Conservation (phyloP, 2,888 invertebrate genomes). For the Aphodius sticticus region DNA sequence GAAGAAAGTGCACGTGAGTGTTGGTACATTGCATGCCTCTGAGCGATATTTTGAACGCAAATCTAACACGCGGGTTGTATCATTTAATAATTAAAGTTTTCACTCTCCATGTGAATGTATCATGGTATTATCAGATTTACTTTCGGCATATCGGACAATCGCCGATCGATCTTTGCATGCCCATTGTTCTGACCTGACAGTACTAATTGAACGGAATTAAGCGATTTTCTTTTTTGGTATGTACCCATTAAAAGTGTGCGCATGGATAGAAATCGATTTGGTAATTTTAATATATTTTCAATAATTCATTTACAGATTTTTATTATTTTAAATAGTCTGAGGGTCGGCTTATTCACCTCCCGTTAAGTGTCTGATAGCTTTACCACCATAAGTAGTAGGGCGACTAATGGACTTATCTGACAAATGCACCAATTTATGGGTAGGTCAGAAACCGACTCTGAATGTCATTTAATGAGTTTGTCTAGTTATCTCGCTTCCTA, state of each 20-base stretch:
- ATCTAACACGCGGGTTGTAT: neutral
- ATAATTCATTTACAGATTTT: too few species aligned
- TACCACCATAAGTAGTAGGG: too few species aligned
- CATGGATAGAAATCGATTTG: neutral
- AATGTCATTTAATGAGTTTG: too few species aligned
- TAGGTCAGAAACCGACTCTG: too few species aligned
- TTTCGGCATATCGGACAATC: neutral
- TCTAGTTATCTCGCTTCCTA: too few species aligned
- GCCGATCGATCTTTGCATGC: neutral
- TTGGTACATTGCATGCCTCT: neutral
- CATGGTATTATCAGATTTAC: neutral
- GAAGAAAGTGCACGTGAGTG: neutral
- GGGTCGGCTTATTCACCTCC: too few species aligned
- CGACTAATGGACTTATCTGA: too few species aligned
- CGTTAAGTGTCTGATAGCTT: too few species aligned
- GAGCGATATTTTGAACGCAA: neutral
- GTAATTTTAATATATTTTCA: too few species aligned
- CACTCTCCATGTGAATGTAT: neutral
- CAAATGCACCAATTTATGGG: too few species aligned
- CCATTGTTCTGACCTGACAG: neutral
- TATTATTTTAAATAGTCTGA: too few species aligned
- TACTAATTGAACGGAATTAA: neutral
- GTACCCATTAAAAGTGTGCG: too few species aligned
- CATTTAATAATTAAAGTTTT: conserved; percentile 4
- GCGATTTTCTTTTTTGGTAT: neutral